Percentiles rank a stretch among this genome's conserved stretches.
Conservation (phyloP, 2,113 vertebrate species). For the Equus quagga region DNA sequence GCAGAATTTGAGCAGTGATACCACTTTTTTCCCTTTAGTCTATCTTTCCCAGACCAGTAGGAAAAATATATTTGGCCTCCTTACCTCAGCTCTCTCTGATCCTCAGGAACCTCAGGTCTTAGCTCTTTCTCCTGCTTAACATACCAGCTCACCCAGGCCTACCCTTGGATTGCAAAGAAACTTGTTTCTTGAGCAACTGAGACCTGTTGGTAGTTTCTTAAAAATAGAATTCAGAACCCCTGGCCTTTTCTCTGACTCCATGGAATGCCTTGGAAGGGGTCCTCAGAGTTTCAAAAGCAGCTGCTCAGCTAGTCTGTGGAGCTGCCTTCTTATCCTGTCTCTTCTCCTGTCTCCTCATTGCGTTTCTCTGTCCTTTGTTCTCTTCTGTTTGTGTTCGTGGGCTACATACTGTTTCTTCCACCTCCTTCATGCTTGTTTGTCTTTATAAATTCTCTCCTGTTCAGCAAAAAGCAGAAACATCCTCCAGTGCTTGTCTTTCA, state of each 20-base stretch:
- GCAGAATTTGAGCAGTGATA: background rate
- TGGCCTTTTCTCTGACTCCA: background rate
- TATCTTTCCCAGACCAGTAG: background rate
- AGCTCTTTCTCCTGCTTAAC: background rate
- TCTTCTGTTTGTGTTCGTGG: background rate
- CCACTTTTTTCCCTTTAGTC: background rate
- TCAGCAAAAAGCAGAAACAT: background rate
- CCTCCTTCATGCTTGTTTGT: slow-evolving; percentile 21
- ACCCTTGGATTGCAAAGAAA: slow-evolving; percentile 15
- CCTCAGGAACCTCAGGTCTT: background rate
- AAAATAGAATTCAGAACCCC: background rate
- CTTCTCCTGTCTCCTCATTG: background rate
- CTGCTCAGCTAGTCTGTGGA: background rate
- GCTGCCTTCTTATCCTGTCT: background rate
- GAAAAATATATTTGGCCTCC: background rate
- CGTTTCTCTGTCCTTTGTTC: slow-evolving; percentile 28
- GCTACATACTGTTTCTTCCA: background rate
- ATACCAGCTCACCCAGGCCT: background rate
- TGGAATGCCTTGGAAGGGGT: background rate
- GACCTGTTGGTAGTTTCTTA: background rate
- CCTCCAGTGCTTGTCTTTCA: slow-evolving; percentile 80
- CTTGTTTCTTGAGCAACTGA: background rate
- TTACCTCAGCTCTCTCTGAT: background rate
- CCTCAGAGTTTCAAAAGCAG: slow-evolving; percentile 4
- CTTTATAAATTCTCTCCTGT: background rate